Percentiles rank a stretch among this genome's conserved stretches.
Conservation (phyloP, 2,113 vertebrate species). For the Henicopernis longicauda region DNA sequence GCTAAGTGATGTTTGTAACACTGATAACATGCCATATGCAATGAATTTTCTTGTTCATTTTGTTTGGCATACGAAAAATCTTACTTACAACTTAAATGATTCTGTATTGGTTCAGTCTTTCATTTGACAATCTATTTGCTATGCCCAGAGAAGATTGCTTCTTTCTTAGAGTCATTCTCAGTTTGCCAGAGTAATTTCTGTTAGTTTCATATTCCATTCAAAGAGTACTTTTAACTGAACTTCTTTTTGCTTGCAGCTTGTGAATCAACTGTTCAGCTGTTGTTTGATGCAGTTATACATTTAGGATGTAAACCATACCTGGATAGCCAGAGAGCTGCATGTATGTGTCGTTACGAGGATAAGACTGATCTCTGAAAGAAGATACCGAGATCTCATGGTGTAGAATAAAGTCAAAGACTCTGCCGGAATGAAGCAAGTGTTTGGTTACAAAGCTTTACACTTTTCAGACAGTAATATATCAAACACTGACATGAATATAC, state of each 20-base stretch:
- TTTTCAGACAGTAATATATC: not conserved
- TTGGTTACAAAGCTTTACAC: not conserved
- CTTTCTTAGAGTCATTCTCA: not conserved
- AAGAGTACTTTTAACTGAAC: not conserved
- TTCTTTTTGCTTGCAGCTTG: constrained; percentile 77
- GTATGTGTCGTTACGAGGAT: constrained; percentile 84
- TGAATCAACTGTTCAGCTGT: constrained; percentile 86
- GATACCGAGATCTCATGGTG: not conserved
- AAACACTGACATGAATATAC: not conserved
- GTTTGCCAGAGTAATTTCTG: not conserved
- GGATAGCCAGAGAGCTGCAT: constrained; percentile 92
- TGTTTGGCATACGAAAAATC: not conserved
- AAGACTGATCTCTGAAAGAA: constrained; percentile 85
- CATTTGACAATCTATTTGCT: not conserved
- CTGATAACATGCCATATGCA: not conserved
- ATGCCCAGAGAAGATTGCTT: not conserved
- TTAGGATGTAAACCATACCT: constrained; percentile 95
- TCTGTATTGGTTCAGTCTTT: not conserved
- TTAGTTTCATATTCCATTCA: not conserved
- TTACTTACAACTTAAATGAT: not conserved
- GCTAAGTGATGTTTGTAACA: not conserved
- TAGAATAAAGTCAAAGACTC: not conserved
- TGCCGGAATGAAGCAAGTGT: not conserved
- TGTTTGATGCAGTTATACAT: constrained; percentile 93
- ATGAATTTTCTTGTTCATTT: not conserved